Base-by-base conservation (phyloP, 2,113 vertebrate genomes). In the Pachyramphus minor region DNA sequence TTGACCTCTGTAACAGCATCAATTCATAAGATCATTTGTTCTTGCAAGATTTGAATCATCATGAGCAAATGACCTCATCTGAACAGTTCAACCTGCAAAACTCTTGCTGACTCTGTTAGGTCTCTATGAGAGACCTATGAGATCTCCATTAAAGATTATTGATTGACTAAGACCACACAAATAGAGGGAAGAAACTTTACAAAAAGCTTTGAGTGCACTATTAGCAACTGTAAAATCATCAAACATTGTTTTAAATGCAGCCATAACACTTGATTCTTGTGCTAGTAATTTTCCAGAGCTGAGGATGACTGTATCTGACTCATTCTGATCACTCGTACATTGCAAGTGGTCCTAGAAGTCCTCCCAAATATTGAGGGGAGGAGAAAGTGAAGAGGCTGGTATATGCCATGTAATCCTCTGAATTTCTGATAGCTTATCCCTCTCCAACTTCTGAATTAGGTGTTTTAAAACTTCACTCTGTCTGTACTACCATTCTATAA, bases 21-120 rank as follows among this genome's bases (percentile, higher is more conserved):
- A 50, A 67, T 56, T 92, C 35, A 1, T 53, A 68, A 77, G 49
- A 49, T 76, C 49, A 73, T 89, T 50, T 63, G 31, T 84, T 80
- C 45, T 66, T 94, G 23, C 66, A 73, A 91, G 93, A 91, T 79
- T 16, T 91, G 84, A 93, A 95, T 66, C 84, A 83, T 77, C 91
- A 86, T 90, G 63, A 85, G 35, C 35, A 80, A 78, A 92, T 95
- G 52, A 91, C 66, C 78, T 95, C 89, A 86, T 80, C 69, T 79
- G 74, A 84, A 13, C 13, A 59, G 42, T 72, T 90, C 91, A 69
- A 53, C 53, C 47, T 72, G 64, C 3, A 8, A 60, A 77, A 78
- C 72, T 69, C 79, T 66, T 74, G 24, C 64, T 0, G 4, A 17
- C 14, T 84, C 64, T 82, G 44, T 88, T 83, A 77, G 59, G 60